Percentiles rank a stretch among this genome's conserved stretches.
These are phyloP conservation scores for Trissolcus basalis DNA, from an alignment of 1,140 invertebrate genomes.

Conservation along the genomic window DNA sequence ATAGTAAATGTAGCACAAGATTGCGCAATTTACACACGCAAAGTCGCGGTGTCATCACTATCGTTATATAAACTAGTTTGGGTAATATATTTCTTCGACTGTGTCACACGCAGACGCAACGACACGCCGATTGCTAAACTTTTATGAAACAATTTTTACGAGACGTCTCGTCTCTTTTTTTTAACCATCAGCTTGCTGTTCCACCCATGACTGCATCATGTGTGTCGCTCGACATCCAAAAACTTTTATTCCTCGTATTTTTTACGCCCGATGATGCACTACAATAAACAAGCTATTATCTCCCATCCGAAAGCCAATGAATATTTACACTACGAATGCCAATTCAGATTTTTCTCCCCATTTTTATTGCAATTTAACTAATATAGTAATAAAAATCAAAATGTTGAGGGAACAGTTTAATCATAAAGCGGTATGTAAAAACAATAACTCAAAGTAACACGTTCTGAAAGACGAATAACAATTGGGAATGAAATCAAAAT, in stretches of 20 bases:
- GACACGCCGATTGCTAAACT: conserved; percentile 47
- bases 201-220: conserved; percentile 36
- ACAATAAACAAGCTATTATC: conserved; percentile 47
- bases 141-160: conserved; percentile 49
- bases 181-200: conserved; percentile 30
- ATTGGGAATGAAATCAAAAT: too few relatives aligned
- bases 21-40: conserved; percentile 36
- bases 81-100: conserved; percentile 52
- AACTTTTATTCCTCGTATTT: conserved; percentile 36
- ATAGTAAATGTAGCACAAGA: conserved; percentile 47
- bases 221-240: conserved; percentile 11
- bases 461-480: too few relatives aligned
- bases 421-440: too few relatives aligned
- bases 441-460: too few relatives aligned
- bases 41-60: conserved; percentile 45
- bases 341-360: too few relatives aligned
- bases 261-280: conserved; percentile 17
- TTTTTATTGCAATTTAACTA: too few relatives aligned
- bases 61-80: conserved; percentile 53
- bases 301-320: conserved; percentile 10
- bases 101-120: conserved; percentile 45
- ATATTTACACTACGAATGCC: too few relatives aligned
- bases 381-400: too few relatives aligned
- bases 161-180: conserved; percentile 31
- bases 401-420: too few relatives aligned